phyloP scores from a whole-genome alignment of 2,888 invertebrate species.

The Cephus sareptanus region DNA sequence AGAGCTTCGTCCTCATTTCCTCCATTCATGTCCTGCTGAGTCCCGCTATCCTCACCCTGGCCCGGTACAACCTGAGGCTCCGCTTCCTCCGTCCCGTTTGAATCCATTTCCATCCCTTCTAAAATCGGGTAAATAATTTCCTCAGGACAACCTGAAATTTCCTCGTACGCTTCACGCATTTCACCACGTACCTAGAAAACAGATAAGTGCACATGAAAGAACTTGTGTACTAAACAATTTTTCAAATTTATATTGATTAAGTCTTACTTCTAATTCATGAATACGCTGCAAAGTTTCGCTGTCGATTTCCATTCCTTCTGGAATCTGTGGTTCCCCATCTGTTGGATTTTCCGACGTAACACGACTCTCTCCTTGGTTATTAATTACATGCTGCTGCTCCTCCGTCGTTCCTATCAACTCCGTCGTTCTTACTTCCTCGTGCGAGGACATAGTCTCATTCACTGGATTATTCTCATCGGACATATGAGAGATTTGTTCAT shows the following conservation, averaged over 20 bases:
- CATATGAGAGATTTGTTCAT: constrained; percentile 16
- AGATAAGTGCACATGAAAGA: constrained; percentile 12
- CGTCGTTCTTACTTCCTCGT: constrained; percentile 33
- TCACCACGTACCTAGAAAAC: constrained; percentile 56
- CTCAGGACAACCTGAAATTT: constrained; percentile 61
- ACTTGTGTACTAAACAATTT: background rate
- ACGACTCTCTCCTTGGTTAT: constrained; percentile 34
- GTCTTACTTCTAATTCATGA: constrained; percentile 57
- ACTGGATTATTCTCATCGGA: constrained; percentile 6
- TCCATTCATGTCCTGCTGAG: constrained; percentile 48
- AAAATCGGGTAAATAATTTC: constrained; percentile 62
- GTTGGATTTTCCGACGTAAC: constrained; percentile 37
- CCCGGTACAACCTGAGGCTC: constrained; percentile 33
- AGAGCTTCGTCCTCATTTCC: constrained; percentile 71
- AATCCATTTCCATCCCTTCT: constrained; percentile 59
- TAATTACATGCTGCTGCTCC: constrained; percentile 21
- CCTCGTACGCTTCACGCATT: constrained; percentile 62
- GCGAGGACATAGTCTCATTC: constrained; percentile 29
- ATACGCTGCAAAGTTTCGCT: constrained; percentile 62
- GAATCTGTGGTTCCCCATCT: constrained; percentile 56
- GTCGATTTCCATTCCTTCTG: constrained; percentile 62
- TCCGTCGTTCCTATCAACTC: constrained; percentile 39
- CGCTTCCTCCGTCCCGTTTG: constrained; percentile 47
- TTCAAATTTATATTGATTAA: background rate
- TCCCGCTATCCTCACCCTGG: constrained; percentile 31